These are phyloP conservation scores for Plusia festucae DNA, from an alignment of 2,888 invertebrate genomes.

Conservation along the genomic window DNA sequence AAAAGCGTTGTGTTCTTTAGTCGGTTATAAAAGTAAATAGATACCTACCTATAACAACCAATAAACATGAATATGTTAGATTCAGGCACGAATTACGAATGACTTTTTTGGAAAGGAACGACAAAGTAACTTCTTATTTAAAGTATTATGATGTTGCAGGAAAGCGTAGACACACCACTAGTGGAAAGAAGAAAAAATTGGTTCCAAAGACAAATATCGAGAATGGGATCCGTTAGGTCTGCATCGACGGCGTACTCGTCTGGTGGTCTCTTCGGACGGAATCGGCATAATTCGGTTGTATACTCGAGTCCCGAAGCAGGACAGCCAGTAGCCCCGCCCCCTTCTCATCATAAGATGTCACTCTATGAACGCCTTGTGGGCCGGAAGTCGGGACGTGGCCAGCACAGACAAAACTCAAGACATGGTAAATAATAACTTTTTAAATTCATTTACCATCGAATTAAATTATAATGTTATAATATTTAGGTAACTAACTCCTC, in stretches of 20 bases:
- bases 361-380: slow-evolving; percentile 95
- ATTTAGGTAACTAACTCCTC: too few relatives aligned
- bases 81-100: too few relatives aligned
- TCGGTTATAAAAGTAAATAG: too few relatives aligned
- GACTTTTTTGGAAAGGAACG: too few relatives aligned
- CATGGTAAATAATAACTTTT: slow-evolving; percentile 87
- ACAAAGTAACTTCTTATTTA: not conserved
- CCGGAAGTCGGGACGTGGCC: slow-evolving; percentile 93
- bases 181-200: slow-evolving; percentile 96
- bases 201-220: slow-evolving; percentile 95
- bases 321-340: slow-evolving; percentile 77
- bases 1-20: too few relatives aligned
- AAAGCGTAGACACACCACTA: slow-evolving; percentile 96
- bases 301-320: slow-evolving; percentile 91
- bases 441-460: not conserved
- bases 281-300: slow-evolving; percentile 94
- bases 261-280: slow-evolving; percentile 92
- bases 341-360: slow-evolving; percentile 92
- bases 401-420: slow-evolving; percentile 90
- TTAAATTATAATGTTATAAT: too few relatives aligned
- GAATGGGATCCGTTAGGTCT: slow-evolving; percentile 95
- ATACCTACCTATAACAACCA: too few relatives aligned
- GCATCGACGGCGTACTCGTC: slow-evolving; percentile 96
- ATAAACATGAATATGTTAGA: too few relatives aligned
- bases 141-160: slow-evolving; percentile 87